These are phyloP conservation scores for Sycophaga agraensis DNA, from an alignment of 1,140 invertebrate genomes.

Conservation along the genomic window DNA sequence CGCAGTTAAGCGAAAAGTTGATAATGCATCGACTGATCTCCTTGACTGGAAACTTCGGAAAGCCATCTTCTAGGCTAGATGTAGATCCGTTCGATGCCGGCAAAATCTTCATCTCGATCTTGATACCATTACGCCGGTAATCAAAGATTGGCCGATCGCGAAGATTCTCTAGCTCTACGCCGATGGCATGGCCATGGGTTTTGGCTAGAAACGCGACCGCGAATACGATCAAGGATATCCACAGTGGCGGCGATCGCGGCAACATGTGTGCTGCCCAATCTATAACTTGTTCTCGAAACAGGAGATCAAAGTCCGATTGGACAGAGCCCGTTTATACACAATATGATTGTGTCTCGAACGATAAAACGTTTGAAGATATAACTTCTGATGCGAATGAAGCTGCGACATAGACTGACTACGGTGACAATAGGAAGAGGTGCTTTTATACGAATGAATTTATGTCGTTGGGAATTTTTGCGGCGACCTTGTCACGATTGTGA, in stretches of 20 bases:
- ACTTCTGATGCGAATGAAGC: no score
- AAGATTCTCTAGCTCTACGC: constrained; percentile 25
- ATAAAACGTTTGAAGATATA: no score
- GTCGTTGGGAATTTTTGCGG: constrained; percentile 44
- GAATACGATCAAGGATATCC: constrained; percentile 4
- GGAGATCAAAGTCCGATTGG: no score
- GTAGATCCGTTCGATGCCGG: constrained; percentile 33
- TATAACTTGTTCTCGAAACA: no score
- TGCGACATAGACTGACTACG: neutral
- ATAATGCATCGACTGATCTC: constrained; percentile 48
- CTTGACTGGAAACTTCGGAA: constrained; percentile 46
- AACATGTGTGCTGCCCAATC: neutral
- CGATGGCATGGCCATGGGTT: constrained; percentile 14
- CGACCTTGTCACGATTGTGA: constrained; percentile 51
- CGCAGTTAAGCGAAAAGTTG: constrained; percentile 57
- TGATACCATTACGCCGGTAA: constrained; percentile 44
- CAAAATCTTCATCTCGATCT: constrained; percentile 44
- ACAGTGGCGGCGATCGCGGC: neutral
- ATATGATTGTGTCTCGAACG: no score
- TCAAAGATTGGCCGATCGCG: constrained; percentile 40
- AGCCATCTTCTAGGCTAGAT: constrained; percentile 33
- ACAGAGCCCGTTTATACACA: no score
- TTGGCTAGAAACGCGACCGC: constrained; percentile 13
- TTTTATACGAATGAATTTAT: constrained; percentile 54
- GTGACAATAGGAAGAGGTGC: constrained; percentile 11